Conservation (phyloP, 2,113 vertebrate species). For the Cephalophus harveyi region DNA sequence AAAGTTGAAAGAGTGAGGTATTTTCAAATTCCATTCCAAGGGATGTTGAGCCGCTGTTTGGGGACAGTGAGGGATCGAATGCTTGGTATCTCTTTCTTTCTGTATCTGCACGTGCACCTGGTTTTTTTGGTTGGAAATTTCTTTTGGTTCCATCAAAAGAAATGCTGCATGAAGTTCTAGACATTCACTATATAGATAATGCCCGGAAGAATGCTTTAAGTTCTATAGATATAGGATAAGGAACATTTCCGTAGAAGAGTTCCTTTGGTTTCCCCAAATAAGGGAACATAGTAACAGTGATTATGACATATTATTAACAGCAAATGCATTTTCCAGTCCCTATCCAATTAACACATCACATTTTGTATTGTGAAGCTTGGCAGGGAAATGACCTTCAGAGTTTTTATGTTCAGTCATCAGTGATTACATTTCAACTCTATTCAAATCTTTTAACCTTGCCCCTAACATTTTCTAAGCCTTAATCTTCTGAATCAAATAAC, state of each 20-base stretch:
- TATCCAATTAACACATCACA: conserved; percentile 5
- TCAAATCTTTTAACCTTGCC: not conserved
- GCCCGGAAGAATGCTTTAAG: not conserved
- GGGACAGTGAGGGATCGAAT: not conserved
- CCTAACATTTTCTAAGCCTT: conserved; percentile 18
- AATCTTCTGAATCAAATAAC: not conserved
- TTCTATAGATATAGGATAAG: not conserved
- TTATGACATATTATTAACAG: conserved; percentile 16
- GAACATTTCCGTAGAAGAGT: not conserved
- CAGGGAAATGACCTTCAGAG: conserved; percentile 10
- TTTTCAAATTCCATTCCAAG: conserved; percentile 54
- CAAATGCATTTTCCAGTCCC: not conserved
- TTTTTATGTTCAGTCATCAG: not conserved
- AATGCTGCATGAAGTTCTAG: conserved; percentile 30
- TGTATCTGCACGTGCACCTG: conserved; percentile 37
- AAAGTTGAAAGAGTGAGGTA: conserved; percentile 12
- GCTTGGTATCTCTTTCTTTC: conserved; percentile 16
- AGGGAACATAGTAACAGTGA: not conserved
- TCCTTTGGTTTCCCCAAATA: conserved; percentile 11
- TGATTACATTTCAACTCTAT: not conserved
- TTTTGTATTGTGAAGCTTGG: not conserved
- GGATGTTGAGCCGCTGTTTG: conserved; percentile 39
- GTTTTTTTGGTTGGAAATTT: conserved; percentile 28
- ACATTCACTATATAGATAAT: not conserved
- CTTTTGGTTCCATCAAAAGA: conserved; percentile 63